Base-by-base conservation (phyloP, 2,888 invertebrate species). In the Ochropleura plecta region DNA sequence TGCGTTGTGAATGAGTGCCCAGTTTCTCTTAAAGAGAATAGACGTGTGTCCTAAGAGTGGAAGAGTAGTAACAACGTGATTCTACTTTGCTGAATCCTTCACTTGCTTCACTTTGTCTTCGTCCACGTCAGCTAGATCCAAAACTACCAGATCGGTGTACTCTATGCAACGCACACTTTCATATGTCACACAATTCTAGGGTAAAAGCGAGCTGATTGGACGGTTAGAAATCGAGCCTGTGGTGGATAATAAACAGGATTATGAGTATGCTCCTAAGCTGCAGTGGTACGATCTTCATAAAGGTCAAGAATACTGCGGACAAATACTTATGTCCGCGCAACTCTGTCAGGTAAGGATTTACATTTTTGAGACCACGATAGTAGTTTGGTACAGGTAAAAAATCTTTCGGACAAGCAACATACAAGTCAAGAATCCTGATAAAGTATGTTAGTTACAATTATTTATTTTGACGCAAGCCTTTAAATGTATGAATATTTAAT, bases 291-390 rank as follows among this genome's bases (percentile, higher is more conserved):
- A 96, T 0, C 86, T 97, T 0, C 83, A 91, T 8, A 93, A 88
- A 66, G 95, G 95, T 12, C 89, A 90, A 0, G 91, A 93, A 1
- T 88, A 91, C 8, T 91, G 91, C 4, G 97, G 97, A 0, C 95
- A 96, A 78, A 91, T 97, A 4, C 89, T 97, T 0, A 94, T 97
- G 92, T 96, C 97, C 0, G 94, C 93, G 0, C 97, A 97, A 84
- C 78, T 97, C 1, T 70, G 92, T 30, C 92, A 92, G 91, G 95
- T 94, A 82, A 79, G 18, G 10, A 30, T 7, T 14, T 12, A 7
- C 16, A 18, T 48, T 20, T 63, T 46, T 14, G 9, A 55, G 14
- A 8, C 3, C 5, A 30, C 12, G 10, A 42, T 12, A 48, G 14
- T 30, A 70, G 46, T 40, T 46, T 48, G 16, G 9, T 48, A 30